Conservation (phyloP, 2,113 vertebrate species). For the Callospermophilus lateralis region DNA sequence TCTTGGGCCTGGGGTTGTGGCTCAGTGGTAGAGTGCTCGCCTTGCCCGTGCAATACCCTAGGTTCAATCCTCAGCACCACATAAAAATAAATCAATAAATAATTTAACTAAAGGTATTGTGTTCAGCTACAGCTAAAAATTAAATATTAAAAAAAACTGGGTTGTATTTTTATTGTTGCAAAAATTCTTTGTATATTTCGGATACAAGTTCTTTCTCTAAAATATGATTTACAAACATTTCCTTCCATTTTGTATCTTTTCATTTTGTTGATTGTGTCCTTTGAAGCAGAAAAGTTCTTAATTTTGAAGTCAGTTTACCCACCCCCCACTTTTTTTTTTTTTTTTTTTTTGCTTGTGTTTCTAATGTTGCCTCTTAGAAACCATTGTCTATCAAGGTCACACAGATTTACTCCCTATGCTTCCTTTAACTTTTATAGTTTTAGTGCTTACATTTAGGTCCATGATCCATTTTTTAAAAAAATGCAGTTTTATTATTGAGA, state of each 20-base stretch:
- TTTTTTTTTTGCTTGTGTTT: background rate
- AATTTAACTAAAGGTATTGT: no score
- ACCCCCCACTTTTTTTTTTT: background rate
- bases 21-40: no score
- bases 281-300: background rate
- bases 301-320: slow-evolving; percentile 8
- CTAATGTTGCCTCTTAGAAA: slow-evolving; percentile 7
- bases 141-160: background rate
- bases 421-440: no score
- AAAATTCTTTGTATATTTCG: background rate
- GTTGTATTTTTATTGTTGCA: no score
- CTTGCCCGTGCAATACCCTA: no score
- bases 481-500: no score
- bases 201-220: background rate
- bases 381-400: background rate
- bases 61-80: no score
- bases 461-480: background rate
- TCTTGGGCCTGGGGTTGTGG: no score
- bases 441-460: background rate
- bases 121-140: no score
- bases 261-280: background rate
- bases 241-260: no score
- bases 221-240: no score
- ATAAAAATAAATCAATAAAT: no score
- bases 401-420: slow-evolving; percentile 1